phyloP scores from a whole-genome alignment of 2,888 invertebrate genomes.

The Catocala sponsa region DNA sequence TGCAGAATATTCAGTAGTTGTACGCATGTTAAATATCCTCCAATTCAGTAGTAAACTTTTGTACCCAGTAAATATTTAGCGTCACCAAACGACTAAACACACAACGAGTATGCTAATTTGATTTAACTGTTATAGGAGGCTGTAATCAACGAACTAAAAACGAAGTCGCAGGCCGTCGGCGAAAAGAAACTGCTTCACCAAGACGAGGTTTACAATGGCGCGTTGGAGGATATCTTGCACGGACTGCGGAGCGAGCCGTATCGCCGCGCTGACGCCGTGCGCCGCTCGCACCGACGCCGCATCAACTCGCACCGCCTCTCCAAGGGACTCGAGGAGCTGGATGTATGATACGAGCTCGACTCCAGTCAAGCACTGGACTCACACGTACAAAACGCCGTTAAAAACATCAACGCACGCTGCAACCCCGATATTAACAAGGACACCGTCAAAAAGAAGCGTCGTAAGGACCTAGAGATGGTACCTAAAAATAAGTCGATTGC shows the following conservation, averaged over 20 bases:
- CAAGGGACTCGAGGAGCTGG: slow-evolving; percentile 95
- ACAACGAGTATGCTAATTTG: slow-evolving; percentile 21
- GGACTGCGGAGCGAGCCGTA: slow-evolving; percentile 98
- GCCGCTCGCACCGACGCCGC: slow-evolving; percentile 96
- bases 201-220: slow-evolving; percentile 99
- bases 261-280: slow-evolving; percentile 97
- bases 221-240: slow-evolving; percentile 97
- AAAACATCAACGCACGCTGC: slow-evolving; percentile 61
- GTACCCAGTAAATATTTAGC: slow-evolving; percentile 2
- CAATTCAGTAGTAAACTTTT: slow-evolving; percentile 2
- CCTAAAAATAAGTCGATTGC: slow-evolving; percentile 71
- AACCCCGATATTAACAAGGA: slow-evolving; percentile 24
- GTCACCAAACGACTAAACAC: background rate
- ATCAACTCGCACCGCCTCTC: slow-evolving; percentile 97
- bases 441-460: slow-evolving; percentile 55
- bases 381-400: slow-evolving; percentile 66
- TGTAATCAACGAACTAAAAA: slow-evolving; percentile 97
- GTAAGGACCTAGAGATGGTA: slow-evolving; percentile 79
- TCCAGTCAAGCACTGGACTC: slow-evolving; percentile 72
- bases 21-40: slow-evolving; percentile 27
- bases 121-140: slow-evolving; percentile 90
- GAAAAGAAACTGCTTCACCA: slow-evolving; percentile 98
- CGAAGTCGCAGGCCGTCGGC: slow-evolving; percentile 94
- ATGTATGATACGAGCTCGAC: slow-evolving; percentile 89
- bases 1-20: background rate